phyloP scores from a whole-genome alignment of 2,888 invertebrate species.

The Schizotus pectinicornis region DNA sequence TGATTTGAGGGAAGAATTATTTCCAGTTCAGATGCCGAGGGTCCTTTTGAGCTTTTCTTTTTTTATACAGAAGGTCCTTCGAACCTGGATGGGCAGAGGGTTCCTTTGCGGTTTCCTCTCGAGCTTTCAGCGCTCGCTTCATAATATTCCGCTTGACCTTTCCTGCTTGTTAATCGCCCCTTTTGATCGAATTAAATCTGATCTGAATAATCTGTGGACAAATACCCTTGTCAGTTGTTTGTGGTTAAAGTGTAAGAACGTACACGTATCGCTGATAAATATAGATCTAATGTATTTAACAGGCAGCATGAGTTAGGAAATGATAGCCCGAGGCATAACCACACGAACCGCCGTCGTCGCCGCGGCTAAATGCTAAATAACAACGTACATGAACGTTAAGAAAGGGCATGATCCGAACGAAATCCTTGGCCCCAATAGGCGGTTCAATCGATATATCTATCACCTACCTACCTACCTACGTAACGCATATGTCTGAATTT shows the following conservation, averaged over 20 bases:
- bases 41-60: too few relatives aligned
- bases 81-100: too few relatives aligned
- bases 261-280: conserved; percentile 20
- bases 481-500: neutral
- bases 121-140: too few relatives aligned
- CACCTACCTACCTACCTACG: too few relatives aligned
- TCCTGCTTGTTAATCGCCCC: neutral
- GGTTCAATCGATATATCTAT: conserved; percentile 7
- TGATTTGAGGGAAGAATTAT: too few relatives aligned
- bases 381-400: conserved; percentile 11
- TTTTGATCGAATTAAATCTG: conserved; percentile 15
- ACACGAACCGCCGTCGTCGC: conserved; percentile 9
- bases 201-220: conserved; percentile 16
- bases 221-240: conserved; percentile 19
- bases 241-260: conserved; percentile 16
- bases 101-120: too few relatives aligned
- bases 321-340: conserved; percentile 20
- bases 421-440: conserved; percentile 31
- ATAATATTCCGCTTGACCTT: too few relatives aligned
- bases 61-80: too few relatives aligned
- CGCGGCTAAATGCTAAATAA: neutral
- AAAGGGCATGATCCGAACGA: conserved; percentile 30
- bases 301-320: conserved; percentile 21
- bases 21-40: too few relatives aligned
- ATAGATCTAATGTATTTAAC: conserved; percentile 25